Percentiles rank a stretch among this genome's conserved stretches.
These are phyloP conservation scores for Leucoraja ocellata DNA, from an alignment of 2,797 vertebrate genomes.

Conservation along the genomic window DNA sequence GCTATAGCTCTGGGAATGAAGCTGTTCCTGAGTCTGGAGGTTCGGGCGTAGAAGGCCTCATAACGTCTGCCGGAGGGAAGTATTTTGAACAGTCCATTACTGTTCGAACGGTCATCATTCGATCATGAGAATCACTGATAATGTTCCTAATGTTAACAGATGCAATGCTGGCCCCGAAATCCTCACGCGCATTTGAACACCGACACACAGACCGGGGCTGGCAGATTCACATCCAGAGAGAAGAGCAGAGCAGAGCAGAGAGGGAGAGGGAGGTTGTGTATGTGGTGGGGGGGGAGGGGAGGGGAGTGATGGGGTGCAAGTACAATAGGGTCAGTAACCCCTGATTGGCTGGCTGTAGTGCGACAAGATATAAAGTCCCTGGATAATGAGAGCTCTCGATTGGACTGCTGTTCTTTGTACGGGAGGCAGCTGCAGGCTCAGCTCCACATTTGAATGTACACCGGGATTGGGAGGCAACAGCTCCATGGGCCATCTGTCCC, in stretches of 20 bases:
- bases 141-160: neutral
- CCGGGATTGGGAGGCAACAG: conserved; percentile 66
- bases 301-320: neutral
- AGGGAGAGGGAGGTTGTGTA: neutral
- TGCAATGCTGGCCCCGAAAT: neutral
- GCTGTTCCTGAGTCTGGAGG: too few relatives aligned
- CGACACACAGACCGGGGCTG: neutral
- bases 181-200: neutral
- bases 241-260: neutral
- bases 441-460: conserved; percentile 71
- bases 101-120: too few relatives aligned
- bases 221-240: neutral
- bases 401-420: conserved; percentile 59
- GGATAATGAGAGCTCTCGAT: conserved; percentile 46
- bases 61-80: too few relatives aligned
- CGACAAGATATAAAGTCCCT: conserved; percentile 37
- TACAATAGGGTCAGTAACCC: conserved; percentile 26
- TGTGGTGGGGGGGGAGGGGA: neutral
- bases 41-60: too few relatives aligned
- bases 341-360: conserved; percentile 45
- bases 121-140: neutral
- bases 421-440: conserved; percentile 63
- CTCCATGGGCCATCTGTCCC: conserved; percentile 72
- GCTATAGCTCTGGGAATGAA: too few relatives aligned
- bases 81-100: too few relatives aligned